Evolutionary conservation across 2,113 vertebrate species (phyloP), one percentile per base, ranked within the genome.

Genomic region (Ammodramus savannarum): DNA sequence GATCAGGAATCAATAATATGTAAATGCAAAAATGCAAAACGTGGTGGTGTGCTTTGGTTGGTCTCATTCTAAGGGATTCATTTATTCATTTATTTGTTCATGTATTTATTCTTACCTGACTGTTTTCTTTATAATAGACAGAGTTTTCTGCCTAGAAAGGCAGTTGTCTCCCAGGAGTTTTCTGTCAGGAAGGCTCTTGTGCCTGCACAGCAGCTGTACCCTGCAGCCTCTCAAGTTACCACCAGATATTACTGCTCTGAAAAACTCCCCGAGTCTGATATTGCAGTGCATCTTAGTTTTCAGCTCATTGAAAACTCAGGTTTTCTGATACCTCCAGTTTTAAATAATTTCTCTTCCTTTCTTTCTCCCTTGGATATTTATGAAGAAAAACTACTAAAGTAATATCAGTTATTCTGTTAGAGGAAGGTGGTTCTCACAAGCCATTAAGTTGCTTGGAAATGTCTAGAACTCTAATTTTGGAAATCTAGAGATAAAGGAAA

Each of bases 201-300:
- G 4, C n/a, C 0, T 3, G 19, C 77, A 21, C 11, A 66, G 26
- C 36, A 32, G 9, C 20, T n/a, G 14, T 41, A 12, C 10, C 0
- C 22, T 27, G 13, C 32, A 75, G 22, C 41, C 21, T 71, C 18
- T 67, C 25, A 25, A 2, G 0, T 32, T 34, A 4, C 31, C 27
- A 48, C 7, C 38, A 57, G 31, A 38, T 41, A 58, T 34, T 57
- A 13, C 4, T 79, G 57, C 41, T 51, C 38, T 77, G 21, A 17
- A 55, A 69, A 76, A 57, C 16, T 61, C 32, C 4, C 5, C 1
- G 4, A n/a, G 20, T 32, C 41, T 77, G 9, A 5, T n/a, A 13
- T 55, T 69, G 26, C 21, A 23, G 19, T 27, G 29, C 7, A 4
- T 26, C 15, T 54, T 58, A 7, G 7, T 54, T 73, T 88, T 76